phyloP scores from a whole-genome alignment of 2,888 invertebrate genomes.

The Nebria brevicollis region DNA sequence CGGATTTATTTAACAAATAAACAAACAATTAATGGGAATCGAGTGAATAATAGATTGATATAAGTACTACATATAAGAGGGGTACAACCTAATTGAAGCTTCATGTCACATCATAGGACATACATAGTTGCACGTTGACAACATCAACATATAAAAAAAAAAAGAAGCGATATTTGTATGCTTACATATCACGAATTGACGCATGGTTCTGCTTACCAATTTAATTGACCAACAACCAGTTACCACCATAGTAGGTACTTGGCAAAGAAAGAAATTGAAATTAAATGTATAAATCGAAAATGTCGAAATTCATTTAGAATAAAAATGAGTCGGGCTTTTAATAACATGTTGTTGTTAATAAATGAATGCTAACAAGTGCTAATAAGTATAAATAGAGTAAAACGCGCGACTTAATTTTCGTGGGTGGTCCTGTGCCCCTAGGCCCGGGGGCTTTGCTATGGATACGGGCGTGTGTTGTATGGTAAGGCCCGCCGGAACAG shows the following conservation, averaged over 20 bases:
- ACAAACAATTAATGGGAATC: too few species aligned
- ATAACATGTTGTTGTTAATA: too few species aligned
- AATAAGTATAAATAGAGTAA: background rate
- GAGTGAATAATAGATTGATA: too few species aligned
- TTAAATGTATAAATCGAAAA: too few species aligned
- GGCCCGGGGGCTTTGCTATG: conserved; percentile 53
- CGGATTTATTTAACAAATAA: too few species aligned
- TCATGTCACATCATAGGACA: too few species aligned
- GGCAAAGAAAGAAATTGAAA: background rate
- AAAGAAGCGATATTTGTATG: background rate
- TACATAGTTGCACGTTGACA: background rate
- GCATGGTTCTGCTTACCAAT: background rate
- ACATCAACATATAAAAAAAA: background rate
- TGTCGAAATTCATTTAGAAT: too few species aligned
- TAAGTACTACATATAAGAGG: too few species aligned
- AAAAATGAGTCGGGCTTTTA: too few species aligned
- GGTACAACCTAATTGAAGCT: too few species aligned
- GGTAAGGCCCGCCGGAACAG: conserved; percentile 55
- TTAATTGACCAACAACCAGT: background rate
- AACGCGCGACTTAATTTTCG: background rate
- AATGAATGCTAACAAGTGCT: too few species aligned
- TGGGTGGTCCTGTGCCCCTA: conserved; percentile 10
- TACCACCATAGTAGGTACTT: background rate
- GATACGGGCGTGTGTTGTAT: conserved; percentile 62
- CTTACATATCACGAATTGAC: background rate